phyloP scores from a whole-genome alignment of 92 coral and sea anemone species.

The Micromussa lordhowensis region DNA sequence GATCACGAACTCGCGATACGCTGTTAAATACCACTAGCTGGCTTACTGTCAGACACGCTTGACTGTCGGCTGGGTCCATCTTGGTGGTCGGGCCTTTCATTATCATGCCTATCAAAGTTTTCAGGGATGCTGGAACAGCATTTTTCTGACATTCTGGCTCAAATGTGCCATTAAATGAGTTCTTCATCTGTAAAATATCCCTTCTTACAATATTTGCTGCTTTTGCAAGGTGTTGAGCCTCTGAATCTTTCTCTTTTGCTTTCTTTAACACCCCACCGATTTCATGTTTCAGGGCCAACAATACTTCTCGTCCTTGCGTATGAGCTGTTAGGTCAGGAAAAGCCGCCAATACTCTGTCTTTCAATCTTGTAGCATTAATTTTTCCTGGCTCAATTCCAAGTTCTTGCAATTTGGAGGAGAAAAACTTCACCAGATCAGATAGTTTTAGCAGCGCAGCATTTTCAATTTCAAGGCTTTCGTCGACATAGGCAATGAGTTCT shows the following conservation, averaged over 20 bases:
- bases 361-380: slow-evolving; percentile 58
- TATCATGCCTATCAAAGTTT: slow-evolving; percentile 53
- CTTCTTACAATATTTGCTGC: slow-evolving; percentile 70
- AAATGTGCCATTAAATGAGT: slow-evolving; percentile 64
- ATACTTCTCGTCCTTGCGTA: slow-evolving; percentile 54
- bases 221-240: slow-evolving; percentile 63
- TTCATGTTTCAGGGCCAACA: slow-evolving; percentile 33
- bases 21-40: slow-evolving; percentile 70
- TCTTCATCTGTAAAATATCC: slow-evolving; percentile 60
- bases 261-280: slow-evolving; percentile 36
- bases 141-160: slow-evolving; percentile 53
- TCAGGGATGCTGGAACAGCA: slow-evolving; percentile 59
- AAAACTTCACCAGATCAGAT: neutral
- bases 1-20: neutral
- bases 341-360: slow-evolving; percentile 40
- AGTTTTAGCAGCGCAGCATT: no score
- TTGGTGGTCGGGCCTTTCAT: slow-evolving; percentile 6
- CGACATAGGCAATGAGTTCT: no score
- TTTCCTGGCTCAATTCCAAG: slow-evolving; percentile 49
- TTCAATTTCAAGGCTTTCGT: no score
- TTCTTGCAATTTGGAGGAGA: neutral
- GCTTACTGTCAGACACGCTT: slow-evolving; percentile 70
- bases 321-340: slow-evolving; percentile 62
- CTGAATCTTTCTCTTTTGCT: slow-evolving; percentile 63
- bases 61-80: slow-evolving; percentile 25